Conservation (phyloP, 2,888 invertebrate genomes). For the Macrosiphum euphorbiae region DNA sequence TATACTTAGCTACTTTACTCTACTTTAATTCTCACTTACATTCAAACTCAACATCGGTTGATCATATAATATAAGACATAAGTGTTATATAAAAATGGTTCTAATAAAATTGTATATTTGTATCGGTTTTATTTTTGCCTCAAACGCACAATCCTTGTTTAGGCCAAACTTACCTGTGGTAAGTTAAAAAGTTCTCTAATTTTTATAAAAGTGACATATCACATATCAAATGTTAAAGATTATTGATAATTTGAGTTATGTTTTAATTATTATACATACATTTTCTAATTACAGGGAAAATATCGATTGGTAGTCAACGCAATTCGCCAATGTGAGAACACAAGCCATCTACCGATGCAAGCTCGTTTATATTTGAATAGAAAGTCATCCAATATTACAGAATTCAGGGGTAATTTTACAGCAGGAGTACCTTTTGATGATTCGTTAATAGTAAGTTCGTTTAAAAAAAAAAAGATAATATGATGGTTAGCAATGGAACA, state of each 20-base stretch:
- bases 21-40: neutral
- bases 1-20: neutral
- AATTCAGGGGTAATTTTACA: neutral
- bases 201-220: too few species aligned
- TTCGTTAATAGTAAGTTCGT: too few species aligned
- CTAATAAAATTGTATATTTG: neutral
- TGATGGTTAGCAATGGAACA: too few species aligned
- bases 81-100: neutral
- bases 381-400: too few species aligned
- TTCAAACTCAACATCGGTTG: neutral
- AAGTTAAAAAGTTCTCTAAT: neutral
- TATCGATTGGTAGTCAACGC: neutral
- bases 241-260: neutral
- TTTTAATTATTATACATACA: neutral
- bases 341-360: neutral
- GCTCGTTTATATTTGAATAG: too few species aligned
- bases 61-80: neutral
- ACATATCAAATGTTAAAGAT: neutral
- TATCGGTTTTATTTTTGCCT: neutral
- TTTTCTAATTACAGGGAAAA: neutral
- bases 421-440: too few species aligned
- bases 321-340: neutral
- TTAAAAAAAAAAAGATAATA: too few species aligned
- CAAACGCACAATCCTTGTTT: neutral
- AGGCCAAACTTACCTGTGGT: neutral